A percentile compares a stretch with the other conserved stretches of the same genome.
Conservation (phyloP, 2,888 invertebrate species). For the Pheosia gnoma region DNA sequence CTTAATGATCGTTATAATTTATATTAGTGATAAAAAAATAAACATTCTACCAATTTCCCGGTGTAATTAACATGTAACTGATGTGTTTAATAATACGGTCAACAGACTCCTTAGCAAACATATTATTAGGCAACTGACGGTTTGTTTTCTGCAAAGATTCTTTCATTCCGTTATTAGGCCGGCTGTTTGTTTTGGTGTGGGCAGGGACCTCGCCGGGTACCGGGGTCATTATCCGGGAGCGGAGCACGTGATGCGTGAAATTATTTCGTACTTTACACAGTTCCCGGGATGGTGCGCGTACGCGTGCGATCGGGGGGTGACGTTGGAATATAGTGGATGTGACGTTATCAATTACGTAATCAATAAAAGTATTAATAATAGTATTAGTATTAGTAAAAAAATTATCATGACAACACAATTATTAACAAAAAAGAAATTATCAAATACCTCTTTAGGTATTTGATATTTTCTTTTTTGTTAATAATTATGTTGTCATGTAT, state of each 20-base stretch:
- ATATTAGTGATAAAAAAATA: too few relatives aligned
- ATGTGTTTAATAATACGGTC: background rate
- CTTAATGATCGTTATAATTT: too few relatives aligned
- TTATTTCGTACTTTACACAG: constrained; percentile 84
- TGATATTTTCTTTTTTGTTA: too few relatives aligned
- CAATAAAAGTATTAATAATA: too few relatives aligned
- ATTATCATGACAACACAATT: too few relatives aligned
- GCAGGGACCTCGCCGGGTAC: constrained; percentile 56
- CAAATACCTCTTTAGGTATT: too few relatives aligned
- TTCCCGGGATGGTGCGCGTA: constrained; percentile 69
- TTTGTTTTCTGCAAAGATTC: constrained; percentile 54
- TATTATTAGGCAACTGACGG: constrained; percentile 38
- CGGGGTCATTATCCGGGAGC: constrained; percentile 78
- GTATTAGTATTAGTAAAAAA: too few relatives aligned
- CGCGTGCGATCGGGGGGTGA: constrained; percentile 59
- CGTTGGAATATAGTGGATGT: constrained; percentile 50
- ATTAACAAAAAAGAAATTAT: too few relatives aligned
- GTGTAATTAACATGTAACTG: too few relatives aligned
- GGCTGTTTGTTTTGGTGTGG: constrained; percentile 71
- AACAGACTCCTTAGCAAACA: constrained; percentile 37
- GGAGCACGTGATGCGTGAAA: constrained; percentile 82
- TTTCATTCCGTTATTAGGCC: constrained; percentile 64
- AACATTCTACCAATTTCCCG: too few relatives aligned
- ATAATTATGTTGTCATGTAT: too few relatives aligned
- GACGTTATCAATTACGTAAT: constrained; percentile 9